phyloP scores from a whole-genome alignment of 2,797 vertebrate species.

The Hemitrygon akajei region DNA sequence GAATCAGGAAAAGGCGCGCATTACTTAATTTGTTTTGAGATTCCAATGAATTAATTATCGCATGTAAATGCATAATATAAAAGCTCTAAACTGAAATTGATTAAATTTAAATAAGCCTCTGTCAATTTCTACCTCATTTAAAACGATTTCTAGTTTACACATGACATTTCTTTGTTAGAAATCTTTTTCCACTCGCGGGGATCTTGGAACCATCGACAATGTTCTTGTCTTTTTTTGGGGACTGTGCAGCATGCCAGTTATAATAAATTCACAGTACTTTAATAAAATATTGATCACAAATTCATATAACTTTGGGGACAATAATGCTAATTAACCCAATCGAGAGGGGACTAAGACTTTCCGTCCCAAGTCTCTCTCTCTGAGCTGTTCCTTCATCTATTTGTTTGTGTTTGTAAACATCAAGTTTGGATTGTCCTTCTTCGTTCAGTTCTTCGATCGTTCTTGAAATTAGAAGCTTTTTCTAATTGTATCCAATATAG shows the following conservation, averaged over 20 bases:
- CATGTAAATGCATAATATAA: background rate
- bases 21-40: background rate
- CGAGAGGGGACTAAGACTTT: background rate
- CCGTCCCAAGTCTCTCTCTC: background rate
- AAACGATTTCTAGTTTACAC: too few relatives aligned
- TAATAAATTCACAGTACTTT: background rate
- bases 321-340: background rate
- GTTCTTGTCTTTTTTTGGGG: background rate
- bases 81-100: background rate
- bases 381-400: too few relatives aligned
- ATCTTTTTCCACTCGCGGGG: background rate
- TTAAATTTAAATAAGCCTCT: background rate
- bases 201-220: background rate
- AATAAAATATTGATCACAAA: background rate
- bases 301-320: background rate
- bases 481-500: background rate
- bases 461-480: background rate
- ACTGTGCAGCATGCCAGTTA: background rate
- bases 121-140: background rate
- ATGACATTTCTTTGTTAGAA: background rate
- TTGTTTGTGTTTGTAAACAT: background rate
- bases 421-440: background rate
- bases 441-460: background rate
- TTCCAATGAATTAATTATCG: background rate
- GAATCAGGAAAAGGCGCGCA: background rate